A percentile compares a stretch with the other conserved stretches of the same genome.
These are phyloP conservation scores for Acyrthosiphon pisum DNA, from an alignment of 1,140 invertebrate species.

Conservation along the genomic window DNA sequence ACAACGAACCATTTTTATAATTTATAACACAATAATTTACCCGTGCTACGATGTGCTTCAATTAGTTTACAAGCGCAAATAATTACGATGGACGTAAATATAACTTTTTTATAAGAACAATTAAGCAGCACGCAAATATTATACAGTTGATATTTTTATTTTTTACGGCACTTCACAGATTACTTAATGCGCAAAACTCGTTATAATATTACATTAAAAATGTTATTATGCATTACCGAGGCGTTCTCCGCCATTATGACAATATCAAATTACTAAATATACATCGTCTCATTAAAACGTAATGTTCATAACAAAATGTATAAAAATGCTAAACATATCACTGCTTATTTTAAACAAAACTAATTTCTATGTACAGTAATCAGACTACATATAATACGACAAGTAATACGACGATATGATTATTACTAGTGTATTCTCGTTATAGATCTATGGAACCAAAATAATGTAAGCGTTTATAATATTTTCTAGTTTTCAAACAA, in stretches of 20 bases:
- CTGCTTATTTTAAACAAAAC: not conserved
- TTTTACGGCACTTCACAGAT: not conserved
- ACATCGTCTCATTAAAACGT: not conserved
- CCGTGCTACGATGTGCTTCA: not conserved
- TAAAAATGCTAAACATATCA: not conserved
- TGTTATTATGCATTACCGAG: not conserved
- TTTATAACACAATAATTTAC: not conserved
- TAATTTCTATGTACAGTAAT: not conserved
- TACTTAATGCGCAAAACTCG: not conserved
- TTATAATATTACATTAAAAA: constrained; percentile 20
- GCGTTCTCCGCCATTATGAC: not conserved
- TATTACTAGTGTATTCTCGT: not conserved
- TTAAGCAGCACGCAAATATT: not conserved
- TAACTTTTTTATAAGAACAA: not conserved
- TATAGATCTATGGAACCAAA: no score
- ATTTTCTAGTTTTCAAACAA: no score
- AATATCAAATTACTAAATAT: not conserved
- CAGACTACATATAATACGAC: not conserved
- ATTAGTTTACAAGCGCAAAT: not conserved
- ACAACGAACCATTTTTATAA: not conserved
- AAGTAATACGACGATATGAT: not conserved
- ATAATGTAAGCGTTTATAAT: no score
- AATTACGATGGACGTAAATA: not conserved
- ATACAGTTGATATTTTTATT: not conserved
- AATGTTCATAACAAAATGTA: not conserved